These are phyloP conservation scores for Sebastes matsubarae DNA, from an alignment of 2,797 vertebrate genomes.

Conservation along the genomic window DNA sequence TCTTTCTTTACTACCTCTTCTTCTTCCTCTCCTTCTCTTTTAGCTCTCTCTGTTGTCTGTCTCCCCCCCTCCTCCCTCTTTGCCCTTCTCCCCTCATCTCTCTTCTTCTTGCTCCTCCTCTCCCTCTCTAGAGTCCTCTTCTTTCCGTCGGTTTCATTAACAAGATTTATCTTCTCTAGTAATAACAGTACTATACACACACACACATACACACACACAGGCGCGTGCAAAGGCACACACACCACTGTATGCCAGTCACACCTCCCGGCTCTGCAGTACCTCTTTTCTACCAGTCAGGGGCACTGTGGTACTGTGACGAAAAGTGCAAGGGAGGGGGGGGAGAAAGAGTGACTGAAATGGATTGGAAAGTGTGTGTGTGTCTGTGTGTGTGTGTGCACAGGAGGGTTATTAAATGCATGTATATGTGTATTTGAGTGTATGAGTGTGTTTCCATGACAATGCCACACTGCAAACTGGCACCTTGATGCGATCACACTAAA, in stretches of 20 bases:
- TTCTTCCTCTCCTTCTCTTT: background rate
- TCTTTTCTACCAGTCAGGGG: slow-evolving; percentile 54
- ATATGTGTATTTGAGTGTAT: background rate
- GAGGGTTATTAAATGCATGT: background rate
- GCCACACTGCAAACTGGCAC: background rate
- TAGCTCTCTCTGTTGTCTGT: background rate
- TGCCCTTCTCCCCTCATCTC: slow-evolving; percentile 26
- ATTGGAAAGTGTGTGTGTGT: background rate
- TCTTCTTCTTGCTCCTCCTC: slow-evolving; percentile 43
- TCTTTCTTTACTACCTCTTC: slow-evolving; percentile 6
- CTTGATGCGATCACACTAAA: slow-evolving; percentile 5
- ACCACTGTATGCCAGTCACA: background rate
- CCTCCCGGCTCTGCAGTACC: slow-evolving; percentile 19
- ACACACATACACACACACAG: background rate
- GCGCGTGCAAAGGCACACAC: background rate
- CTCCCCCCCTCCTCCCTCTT: background rate
- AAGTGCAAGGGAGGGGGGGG: background rate
- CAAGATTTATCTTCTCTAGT: slow-evolving; percentile 71
- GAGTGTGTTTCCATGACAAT: slow-evolving; percentile 12
- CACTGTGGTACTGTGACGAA: slow-evolving; percentile 53
- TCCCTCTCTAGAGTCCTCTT: slow-evolving; percentile 61
- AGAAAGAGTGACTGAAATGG: background rate
- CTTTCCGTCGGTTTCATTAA: slow-evolving; percentile 74
- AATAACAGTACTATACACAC: slow-evolving; percentile 64
- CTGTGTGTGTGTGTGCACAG: slow-evolving; percentile 1